A percentile compares a stretch with the other conserved stretches of the same genome.
Conservation (phyloP, 2,797 vertebrate genomes). For the Sebastes nivosus region DNA sequence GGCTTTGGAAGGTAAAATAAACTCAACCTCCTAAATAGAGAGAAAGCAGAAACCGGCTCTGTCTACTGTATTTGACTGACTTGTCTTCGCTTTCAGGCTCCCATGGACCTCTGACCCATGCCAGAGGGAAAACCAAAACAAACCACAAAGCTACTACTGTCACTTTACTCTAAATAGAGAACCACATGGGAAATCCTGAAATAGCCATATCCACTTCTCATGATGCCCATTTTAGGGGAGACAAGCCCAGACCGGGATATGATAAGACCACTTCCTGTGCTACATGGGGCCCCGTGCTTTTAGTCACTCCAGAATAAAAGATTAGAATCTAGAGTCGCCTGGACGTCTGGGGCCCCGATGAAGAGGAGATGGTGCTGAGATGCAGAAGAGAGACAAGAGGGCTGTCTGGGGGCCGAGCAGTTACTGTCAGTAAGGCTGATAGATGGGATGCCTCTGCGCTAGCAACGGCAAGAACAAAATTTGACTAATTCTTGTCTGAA, state of each 20-base stretch:
- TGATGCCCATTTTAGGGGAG: conserved; percentile 63
- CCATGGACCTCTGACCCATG: conserved; percentile 74
- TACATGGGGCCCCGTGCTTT: conserved; percentile 21
- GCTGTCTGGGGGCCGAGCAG: conserved; percentile 26
- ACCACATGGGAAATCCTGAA: conserved; percentile 69
- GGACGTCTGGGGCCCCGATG: conserved; percentile 11
- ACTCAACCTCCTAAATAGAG: conserved; percentile 49
- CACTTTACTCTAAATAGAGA: conserved; percentile 65
- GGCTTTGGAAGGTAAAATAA: conserved; percentile 71
- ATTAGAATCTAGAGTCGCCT: conserved; percentile 24
- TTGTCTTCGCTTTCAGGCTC: conserved; percentile 61
- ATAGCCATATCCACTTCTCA: conserved; percentile 64
- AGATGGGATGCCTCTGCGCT: conserved; percentile 41
- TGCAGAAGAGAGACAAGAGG: conserved; percentile 5
- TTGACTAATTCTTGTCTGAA: background rate
- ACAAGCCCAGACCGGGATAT: conserved; percentile 17
- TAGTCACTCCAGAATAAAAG: conserved; percentile 33
- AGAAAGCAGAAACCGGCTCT: conserved; percentile 37
- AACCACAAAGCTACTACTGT: conserved; percentile 68
- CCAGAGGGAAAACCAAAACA: conserved; percentile 72
- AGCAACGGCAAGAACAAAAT: conserved; percentile 24
- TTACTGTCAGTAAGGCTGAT: conserved; percentile 48
- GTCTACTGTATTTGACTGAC: conserved; percentile 39
- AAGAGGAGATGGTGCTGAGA: conserved; percentile 32
- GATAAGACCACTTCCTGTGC: conserved; percentile 58